Conservation (phyloP, 64 coral and sea anemone genomes). For the Pachyseris speciosa region DNA sequence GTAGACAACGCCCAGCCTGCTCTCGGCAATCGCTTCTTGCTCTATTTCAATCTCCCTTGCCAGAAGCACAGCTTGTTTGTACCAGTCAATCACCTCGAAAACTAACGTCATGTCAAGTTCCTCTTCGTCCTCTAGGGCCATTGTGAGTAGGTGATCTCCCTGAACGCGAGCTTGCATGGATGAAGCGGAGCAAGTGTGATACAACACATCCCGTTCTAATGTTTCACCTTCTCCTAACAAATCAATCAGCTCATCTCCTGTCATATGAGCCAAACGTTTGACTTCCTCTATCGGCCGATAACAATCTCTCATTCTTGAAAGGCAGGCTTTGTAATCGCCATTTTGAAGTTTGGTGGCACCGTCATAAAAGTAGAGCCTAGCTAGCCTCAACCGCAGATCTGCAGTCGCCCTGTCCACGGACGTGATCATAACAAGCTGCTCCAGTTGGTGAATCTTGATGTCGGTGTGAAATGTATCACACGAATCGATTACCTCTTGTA, state of each 20-base stretch:
- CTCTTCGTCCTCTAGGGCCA: conserved; percentile 53
- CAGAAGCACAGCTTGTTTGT: conserved; percentile 75
- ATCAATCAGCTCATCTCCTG: neutral
- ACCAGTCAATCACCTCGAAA: conserved; percentile 91
- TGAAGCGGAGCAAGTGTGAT: conserved; percentile 55
- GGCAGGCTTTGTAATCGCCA: neutral
- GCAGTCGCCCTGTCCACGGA: neutral
- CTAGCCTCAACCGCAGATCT: conserved; percentile 58
- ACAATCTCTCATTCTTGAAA: conserved; percentile 70
- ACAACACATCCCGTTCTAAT: conserved; percentile 72
- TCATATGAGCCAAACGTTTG: conserved; percentile 3
- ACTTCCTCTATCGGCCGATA: conserved; percentile 78
- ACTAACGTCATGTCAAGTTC: conserved; percentile 74
- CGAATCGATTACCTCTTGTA: conserved; percentile 54
- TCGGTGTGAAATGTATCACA: conserved; percentile 37
- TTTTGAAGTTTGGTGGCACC: conserved; percentile 43
- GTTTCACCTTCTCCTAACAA: conserved; percentile 16
- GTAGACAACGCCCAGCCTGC: conserved; percentile 70
- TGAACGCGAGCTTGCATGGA: conserved; percentile 72
- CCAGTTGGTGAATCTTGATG: conserved; percentile 41
- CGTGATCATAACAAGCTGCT: neutral
- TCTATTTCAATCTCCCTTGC: conserved; percentile 78
- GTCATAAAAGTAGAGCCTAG: conserved; percentile 61
- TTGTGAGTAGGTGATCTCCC: conserved; percentile 55
- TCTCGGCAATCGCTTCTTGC: conserved; percentile 84